A percentile compares a stretch with the other conserved stretches of the same genome.
phyloP scores from a whole-genome alignment of 2,113 vertebrate species.

The Oncorhynchus nerka region DNA sequence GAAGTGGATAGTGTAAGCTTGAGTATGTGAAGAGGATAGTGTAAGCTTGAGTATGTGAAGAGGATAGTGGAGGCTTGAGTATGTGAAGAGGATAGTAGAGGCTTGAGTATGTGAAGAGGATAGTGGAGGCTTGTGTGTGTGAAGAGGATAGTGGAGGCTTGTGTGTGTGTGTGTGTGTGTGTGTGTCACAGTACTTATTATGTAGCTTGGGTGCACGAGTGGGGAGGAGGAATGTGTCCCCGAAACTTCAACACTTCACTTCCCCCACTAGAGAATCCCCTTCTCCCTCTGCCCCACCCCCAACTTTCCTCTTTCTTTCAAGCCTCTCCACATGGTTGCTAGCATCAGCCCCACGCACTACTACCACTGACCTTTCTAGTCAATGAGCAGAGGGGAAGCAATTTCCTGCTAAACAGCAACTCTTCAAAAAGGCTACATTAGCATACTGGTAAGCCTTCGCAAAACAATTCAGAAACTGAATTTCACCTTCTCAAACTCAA shows the following conservation, averaged over 20 bases:
- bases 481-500: neutral
- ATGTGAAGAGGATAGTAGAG: neutral
- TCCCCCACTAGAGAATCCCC: neutral
- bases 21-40: neutral
- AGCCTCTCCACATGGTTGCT: neutral
- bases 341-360: too few species aligned
- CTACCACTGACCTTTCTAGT: neutral
- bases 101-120: too few species aligned
- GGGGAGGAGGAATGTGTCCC: neutral
- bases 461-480: slow-evolving; percentile 6
- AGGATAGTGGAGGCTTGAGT: neutral
- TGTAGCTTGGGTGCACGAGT: neutral
- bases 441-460: neutral
- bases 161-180: slow-evolving; percentile 2
- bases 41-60: too few species aligned
- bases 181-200: neutral
- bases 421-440: neutral
- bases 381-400: neutral
- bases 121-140: neutral
- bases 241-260: neutral
- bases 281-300: neutral
- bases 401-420: slow-evolving; percentile 3
- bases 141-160: neutral
- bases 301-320: neutral
- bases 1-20: neutral